phyloP scores from a whole-genome alignment of 2,113 vertebrate genomes.

The Himantopus leucocephalus region DNA sequence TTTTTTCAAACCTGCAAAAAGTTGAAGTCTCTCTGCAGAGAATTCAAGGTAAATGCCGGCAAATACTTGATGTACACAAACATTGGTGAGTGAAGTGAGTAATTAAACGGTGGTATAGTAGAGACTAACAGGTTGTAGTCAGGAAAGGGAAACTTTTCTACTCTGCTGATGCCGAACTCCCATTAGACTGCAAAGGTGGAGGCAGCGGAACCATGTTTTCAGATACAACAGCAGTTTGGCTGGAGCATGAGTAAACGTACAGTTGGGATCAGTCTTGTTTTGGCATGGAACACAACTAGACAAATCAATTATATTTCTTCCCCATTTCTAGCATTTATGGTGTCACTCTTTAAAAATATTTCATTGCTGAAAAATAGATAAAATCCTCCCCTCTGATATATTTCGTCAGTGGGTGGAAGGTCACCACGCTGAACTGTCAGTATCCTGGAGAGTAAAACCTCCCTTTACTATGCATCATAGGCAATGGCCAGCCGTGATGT shows the following conservation, averaged over 20 bases:
- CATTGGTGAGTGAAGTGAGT: neutral
- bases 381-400: neutral
- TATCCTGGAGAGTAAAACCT: neutral
- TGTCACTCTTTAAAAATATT: neutral
- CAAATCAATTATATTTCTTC: neutral
- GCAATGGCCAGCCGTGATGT: neutral
- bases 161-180: neutral
- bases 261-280: neutral
- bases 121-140: neutral
- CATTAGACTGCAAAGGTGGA: neutral
- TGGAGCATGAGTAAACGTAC: neutral
- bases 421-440: neutral
- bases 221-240: neutral
- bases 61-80: neutral
- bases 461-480: neutral
- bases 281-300: neutral
- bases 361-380: neutral
- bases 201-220: neutral
- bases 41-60: neutral
- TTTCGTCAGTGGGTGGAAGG: neutral
- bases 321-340: neutral
- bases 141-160: neutral
- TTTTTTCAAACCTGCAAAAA: neutral
- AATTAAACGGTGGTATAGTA: neutral
- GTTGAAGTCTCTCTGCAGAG: neutral